Evolutionary conservation across 2,113 vertebrate species (phyloP), one percentile per base, ranked within the genome.

Genomic region (Excalfactoria chinensis): DNA sequence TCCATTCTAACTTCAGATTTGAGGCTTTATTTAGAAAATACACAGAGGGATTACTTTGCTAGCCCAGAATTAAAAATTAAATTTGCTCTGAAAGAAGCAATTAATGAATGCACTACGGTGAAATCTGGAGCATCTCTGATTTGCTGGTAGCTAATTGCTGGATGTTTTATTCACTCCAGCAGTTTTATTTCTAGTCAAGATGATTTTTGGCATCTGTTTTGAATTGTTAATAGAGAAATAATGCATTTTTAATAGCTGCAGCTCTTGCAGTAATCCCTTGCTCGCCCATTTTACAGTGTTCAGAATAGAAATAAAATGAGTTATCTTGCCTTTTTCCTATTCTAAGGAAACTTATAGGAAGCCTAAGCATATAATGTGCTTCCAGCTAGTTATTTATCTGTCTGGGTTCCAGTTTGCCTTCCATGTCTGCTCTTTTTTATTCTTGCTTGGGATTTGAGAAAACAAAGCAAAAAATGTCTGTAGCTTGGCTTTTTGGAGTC

Each of bases 231-330:
- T 95, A 86, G 89, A 80, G 82, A 94, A 86, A 84, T 82, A 86
- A 89, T 92, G 86, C 84, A 82, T 92, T 97, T 96, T 96, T 93
- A 95, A 89, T 96, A 95, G 92, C 93, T 83, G 64, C 28, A 46
- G 68, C 73, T 66, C 68, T 89, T 72, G 56, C 84, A 86, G 89
- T 51, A 89, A 86, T 88, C 84, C 63, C 51, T 77, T 78, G 41
- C 85, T 89, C 43, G 14, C 35, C 87, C 92, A 49, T 93, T 78
- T 87, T 53, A 43, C 62, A 51, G 19, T 58, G 82, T 77, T 92
- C 30, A 53, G 70, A 73, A 30, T 28, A 46, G 43, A 30, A 58
- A 59, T 67, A 43, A 75, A 23, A 15, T 11, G 37, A 86, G 43
- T 71, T 93, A 25, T 69, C 73, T 88, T 44, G 26, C 26, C 2